Percentiles rank a stretch among this genome's conserved stretches.
Conservation (phyloP, 1,140 invertebrate species). For the Microplitis mediator region DNA sequence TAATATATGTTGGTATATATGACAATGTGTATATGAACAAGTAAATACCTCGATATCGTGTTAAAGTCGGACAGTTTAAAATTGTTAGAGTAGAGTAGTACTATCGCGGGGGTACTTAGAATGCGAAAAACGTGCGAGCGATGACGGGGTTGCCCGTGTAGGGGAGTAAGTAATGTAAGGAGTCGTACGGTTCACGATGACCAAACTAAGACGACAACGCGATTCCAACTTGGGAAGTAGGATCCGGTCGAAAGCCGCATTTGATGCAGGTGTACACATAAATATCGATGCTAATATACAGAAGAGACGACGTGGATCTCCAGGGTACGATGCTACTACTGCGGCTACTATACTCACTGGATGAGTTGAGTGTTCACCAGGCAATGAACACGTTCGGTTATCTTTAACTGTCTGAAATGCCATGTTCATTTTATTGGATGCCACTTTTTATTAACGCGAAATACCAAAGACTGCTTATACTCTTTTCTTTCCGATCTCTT, state of each 20-base stretch:
- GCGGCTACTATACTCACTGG: no score
- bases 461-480: slow-evolving; percentile 1
- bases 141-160: slow-evolving; percentile 61
- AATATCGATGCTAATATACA: slow-evolving; percentile 61
- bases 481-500: background rate
- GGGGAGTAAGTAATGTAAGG: slow-evolving; percentile 51
- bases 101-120: slow-evolving; percentile 46
- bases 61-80: slow-evolving; percentile 44
- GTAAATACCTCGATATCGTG: background rate
- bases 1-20: background rate
- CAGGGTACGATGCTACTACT: slow-evolving; percentile 8
- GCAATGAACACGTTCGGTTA: slow-evolving; percentile 35
- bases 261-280: slow-evolving; percentile 60
- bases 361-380: background rate
- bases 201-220: slow-evolving; percentile 60
- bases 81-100: slow-evolving; percentile 42
- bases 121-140: slow-evolving; percentile 61
- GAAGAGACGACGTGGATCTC: slow-evolving; percentile 2
- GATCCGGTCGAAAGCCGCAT: slow-evolving; percentile 58
- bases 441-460: slow-evolving; percentile 16
- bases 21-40: background rate
- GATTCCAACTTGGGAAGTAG: slow-evolving; percentile 61
- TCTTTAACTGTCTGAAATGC: slow-evolving; percentile 31
- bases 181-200: slow-evolving; percentile 56
- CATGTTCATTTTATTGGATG: slow-evolving; percentile 29